phyloP scores from a whole-genome alignment of 2,888 invertebrate species.

The Tricholauxania praeusta region DNA sequence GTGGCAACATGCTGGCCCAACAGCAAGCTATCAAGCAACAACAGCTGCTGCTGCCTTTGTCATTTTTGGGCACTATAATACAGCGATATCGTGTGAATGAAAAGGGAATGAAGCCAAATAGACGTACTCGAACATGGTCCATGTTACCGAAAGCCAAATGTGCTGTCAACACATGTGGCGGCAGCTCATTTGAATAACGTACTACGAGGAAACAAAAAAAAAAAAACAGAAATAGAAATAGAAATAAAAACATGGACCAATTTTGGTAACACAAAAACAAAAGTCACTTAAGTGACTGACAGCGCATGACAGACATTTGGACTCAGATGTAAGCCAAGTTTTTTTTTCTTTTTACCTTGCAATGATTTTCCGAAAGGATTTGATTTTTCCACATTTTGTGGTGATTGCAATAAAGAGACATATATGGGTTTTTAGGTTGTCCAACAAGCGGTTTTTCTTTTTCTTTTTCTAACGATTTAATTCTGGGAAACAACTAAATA shows the following conservation, averaged over 20 bases:
- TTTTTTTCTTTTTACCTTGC: background rate
- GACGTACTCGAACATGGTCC: too few species aligned
- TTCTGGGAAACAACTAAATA: slow-evolving; percentile 1
- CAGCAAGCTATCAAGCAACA: too few species aligned
- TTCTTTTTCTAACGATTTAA: background rate
- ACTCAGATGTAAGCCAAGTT: slow-evolving; percentile 13
- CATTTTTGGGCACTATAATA: background rate
- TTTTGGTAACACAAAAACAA: slow-evolving; percentile 16
- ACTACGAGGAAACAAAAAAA: too few species aligned
- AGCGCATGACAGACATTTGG: slow-evolving; percentile 25
- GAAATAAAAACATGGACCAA: slow-evolving; percentile 21
- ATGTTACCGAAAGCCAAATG: too few species aligned
- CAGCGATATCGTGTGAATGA: too few species aligned
- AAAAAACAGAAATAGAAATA: too few species aligned
- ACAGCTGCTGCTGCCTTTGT: background rate
- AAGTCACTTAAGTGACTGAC: slow-evolving; percentile 27
- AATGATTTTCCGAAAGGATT: slow-evolving; percentile 11
- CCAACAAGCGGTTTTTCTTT: background rate
- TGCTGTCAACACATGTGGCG: too few species aligned
- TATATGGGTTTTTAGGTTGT: background rate
- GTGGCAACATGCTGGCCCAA: background rate
- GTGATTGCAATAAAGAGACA: background rate
- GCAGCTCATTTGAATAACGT: slow-evolving; percentile 7
- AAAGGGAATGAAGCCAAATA: too few species aligned
- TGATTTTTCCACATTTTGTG: background rate